Evolutionary conservation across 2,888 invertebrate species (phyloP), one percentile per base, ranked within the genome.

Genomic region (Nasonia oneida): DNA sequence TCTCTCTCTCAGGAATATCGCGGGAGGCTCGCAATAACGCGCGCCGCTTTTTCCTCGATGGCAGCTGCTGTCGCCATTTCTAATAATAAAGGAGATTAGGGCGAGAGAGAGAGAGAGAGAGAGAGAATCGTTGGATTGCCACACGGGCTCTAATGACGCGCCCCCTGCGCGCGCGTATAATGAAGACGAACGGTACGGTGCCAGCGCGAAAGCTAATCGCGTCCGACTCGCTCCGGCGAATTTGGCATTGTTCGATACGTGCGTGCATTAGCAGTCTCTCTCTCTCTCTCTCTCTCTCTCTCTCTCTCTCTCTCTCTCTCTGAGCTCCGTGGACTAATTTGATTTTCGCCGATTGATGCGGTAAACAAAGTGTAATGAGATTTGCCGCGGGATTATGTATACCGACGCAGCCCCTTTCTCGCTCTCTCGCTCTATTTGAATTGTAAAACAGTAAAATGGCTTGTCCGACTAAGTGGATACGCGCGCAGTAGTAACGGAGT

Each of bases 61-160:
- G 83, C 85, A 87, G 85, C 83, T 85, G 87, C 83, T 85, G 87
- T 85, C 87, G 80, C 87, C 85, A 85, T 87, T 87, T 85, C 83
- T 87, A 81, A 81, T 81, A 85, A 87, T 87, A 87, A 87, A 87
- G 64, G 73, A 85, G 87, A 87, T 87, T 85, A 87, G 86, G 57
- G 50, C 42, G 57, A 71, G 67, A 29, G 29, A 29, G 23, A 23
- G 57, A 71, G 67, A 29, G 29, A 29, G 23, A 23, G 23, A 23
- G 29, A 29, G 29, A 70, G 57, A 70, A 67, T 75, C 75, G 70
- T 70, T 76, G 67, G 67, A 81, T 80, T 70, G 80, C 80, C 67
- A 57, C 53, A 64, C 61, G 74, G 71, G 47, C 12, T 29, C 67
- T 71, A 71, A 71, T 71, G 71, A 29, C 39, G 29, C 61, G 14